phyloP scores from a whole-genome alignment of 1,140 invertebrate species.

The Aphis gossypii region DNA sequence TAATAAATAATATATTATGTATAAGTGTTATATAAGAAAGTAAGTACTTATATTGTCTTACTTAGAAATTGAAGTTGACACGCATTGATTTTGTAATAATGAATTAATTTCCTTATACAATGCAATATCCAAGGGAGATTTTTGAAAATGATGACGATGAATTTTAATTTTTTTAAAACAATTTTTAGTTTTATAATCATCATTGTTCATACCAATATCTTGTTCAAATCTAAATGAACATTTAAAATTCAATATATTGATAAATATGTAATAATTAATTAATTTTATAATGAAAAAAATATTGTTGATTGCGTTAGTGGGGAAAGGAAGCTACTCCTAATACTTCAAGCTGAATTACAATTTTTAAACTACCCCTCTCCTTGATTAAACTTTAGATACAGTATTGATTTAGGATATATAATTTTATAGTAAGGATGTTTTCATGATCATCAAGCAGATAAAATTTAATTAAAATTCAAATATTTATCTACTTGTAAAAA shows the following conservation, averaged over 20 bases:
- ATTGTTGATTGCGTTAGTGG: no score
- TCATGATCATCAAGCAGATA: no score
- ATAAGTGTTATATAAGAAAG: background rate
- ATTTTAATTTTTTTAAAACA: background rate
- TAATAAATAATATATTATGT: background rate
- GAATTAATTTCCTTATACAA: conserved; percentile 22
- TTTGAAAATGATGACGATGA: background rate
- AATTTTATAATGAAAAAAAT: no score
- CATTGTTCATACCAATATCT: background rate
- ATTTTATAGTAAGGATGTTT: no score
- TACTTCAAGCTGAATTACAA: no score
- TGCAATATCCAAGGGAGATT: background rate
- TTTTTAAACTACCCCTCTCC: no score
- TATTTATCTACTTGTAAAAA: no score
- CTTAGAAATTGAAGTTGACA: conserved; percentile 2
- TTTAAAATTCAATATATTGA: background rate
- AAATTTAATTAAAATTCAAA: no score
- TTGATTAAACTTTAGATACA: no score
- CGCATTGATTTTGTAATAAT: background rate
- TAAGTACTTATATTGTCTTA: background rate
- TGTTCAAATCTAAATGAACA: background rate
- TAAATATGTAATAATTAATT: no score
- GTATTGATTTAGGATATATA: no score
- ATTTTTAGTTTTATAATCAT: background rate
- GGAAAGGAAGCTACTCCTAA: no score